Evolutionary conservation across 92 coral and sea anemone species (phyloP), one percentile per base, ranked within the genome.

Genomic region (Meandrina meandrites): DNA sequence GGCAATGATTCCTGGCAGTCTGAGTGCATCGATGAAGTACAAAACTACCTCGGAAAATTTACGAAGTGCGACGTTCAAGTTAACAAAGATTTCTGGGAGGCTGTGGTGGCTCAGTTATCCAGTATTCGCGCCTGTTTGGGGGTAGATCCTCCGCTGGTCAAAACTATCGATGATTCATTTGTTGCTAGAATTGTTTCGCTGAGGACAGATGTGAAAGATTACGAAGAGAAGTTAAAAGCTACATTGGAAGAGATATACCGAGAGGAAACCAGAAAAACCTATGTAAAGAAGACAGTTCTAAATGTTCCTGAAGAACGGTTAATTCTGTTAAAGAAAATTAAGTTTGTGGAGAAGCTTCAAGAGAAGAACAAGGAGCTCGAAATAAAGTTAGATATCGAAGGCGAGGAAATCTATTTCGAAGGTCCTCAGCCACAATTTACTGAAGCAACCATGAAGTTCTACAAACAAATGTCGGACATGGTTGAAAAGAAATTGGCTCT

Each of bases 281-380:
- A 91, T 37, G 31, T 53, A 32, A 78, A 87, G 73, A 90, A 53
- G 22, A 85, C 73, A 56, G 83, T 67, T n/a, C 66, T 75, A 42
- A 70, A 68, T 30, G 76, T 90, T 67, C 85, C 91, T 0, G 79
- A 86, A 85, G 95, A 95, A 71, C 82, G 83, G 42, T 47, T 93
- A n/a, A 87, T 77, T 47, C 85, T 95, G 30, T 76, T 95, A 81
- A 89, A 94, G n/a, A 92, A 92, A 45, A 87, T 91, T 19, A 84
- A 88, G 68, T 81, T 95, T 75, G 80, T 82, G 28, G 89, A 87
- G 28, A 87, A 89, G 5, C 88, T 91, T 9, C 78, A 81, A 66
- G 9, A 16, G 6, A 80, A 87, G 70, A 73, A 84, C 81, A 75
- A 81, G 15, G 93, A 95, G 21, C 83, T 93, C 40, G 90, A 87